These are phyloP conservation scores for Sorex maritimensis DNA, from an alignment of 2,797 vertebrate genomes.

Conservation along the genomic window DNA sequence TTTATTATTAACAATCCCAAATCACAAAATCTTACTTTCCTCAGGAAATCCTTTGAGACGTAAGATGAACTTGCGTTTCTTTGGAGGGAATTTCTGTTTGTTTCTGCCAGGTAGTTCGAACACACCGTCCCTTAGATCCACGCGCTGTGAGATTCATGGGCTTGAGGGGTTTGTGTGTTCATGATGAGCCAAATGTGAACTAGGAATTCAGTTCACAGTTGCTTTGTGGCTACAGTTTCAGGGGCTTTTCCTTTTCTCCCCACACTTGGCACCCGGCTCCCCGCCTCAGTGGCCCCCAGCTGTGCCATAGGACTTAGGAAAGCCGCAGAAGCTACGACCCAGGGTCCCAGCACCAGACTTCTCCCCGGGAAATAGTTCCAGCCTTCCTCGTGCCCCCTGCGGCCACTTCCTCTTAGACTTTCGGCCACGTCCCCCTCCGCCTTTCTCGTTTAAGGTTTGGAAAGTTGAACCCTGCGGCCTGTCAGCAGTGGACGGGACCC, in stretches of 20 bases:
- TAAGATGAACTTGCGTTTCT: not conserved
- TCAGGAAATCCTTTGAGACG: not conserved
- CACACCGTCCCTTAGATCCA: not conserved
- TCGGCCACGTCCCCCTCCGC: not conserved
- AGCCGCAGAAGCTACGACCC: not conserved
- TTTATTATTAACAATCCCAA: not conserved
- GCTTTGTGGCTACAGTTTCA: not conserved
- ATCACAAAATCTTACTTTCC: not conserved
- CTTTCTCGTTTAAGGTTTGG: not conserved
- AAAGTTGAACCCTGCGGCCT: not conserved
- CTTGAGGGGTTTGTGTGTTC: not conserved
- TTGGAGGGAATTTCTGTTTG: not conserved
- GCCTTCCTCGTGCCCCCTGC: accelerated
- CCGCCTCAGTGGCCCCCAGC: not conserved
- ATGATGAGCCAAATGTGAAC: not conserved
- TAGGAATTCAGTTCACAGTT: not conserved
- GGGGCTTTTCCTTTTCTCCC: not conserved
- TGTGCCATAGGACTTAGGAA: not conserved
- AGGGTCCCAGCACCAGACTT: too few species aligned
- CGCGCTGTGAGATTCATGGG: not conserved
- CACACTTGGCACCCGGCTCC: not conserved
- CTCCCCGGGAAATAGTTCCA: not conserved
- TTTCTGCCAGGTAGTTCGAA: not conserved
- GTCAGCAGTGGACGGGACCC: not conserved
- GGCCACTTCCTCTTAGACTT: not conserved